phyloP scores from a whole-genome alignment of 2,113 vertebrate genomes.

The Oxygymnocypris stewartii region DNA sequence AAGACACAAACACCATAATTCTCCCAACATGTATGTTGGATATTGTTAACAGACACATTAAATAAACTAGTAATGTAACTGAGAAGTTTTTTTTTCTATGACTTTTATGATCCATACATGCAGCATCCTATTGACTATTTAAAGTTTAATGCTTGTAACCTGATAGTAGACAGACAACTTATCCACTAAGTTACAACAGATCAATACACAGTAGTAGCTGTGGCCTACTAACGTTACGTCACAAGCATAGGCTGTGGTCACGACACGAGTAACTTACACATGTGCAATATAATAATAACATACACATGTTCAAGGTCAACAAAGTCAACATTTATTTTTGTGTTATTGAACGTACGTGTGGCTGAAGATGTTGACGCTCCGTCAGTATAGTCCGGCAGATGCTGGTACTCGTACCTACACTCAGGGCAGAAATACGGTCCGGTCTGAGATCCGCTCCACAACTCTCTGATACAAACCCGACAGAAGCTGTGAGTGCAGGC shows the following conservation, averaged over 20 bases:
- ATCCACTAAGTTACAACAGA: neutral
- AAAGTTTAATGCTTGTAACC: neutral
- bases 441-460: slow-evolving; percentile 65
- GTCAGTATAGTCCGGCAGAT: slow-evolving; percentile 57
- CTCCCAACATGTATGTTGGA: neutral
- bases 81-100: neutral
- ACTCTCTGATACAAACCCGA: slow-evolving; percentile 68
- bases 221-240: neutral
- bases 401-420: slow-evolving; percentile 67
- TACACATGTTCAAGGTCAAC: neutral
- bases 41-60: neutral
- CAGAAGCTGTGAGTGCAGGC: slow-evolving; percentile 74
- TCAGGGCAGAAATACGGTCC: slow-evolving; percentile 74
- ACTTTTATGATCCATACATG: neutral
- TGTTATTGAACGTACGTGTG: slow-evolving; percentile 21
- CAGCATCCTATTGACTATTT: neutral
- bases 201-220: no score
- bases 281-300: neutral
- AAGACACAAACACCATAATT: neutral
- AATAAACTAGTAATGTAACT: neutral
- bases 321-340: neutral
- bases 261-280: neutral
- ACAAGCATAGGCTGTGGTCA: neutral
- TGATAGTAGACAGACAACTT: neutral
- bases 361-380: slow-evolving; percentile 12